phyloP scores from a whole-genome alignment of 2,113 vertebrate species.

The Sinocyclocheilus maitianheensis region DNA sequence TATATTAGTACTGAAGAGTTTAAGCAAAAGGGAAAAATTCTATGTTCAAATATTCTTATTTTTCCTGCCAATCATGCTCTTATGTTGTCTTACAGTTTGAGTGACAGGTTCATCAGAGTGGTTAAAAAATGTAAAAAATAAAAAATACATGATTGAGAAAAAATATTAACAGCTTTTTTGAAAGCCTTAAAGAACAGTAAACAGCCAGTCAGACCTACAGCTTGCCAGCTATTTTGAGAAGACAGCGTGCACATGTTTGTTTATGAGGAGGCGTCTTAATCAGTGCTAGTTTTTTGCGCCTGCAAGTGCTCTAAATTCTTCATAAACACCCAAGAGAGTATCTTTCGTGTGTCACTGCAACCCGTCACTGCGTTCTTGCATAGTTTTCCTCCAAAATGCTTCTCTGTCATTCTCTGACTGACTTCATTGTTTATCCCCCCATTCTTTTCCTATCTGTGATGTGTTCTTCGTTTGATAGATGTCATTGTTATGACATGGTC shows the following conservation, averaged over 20 bases:
- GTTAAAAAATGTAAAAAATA: not conserved
- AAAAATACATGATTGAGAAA: not conserved
- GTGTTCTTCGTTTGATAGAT: conserved; percentile 1
- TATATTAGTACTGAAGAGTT: not conserved
- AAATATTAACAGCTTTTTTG: too few relatives aligned
- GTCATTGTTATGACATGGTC: not conserved
- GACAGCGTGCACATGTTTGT: conserved; percentile 58
- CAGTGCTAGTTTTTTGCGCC: conserved; percentile 60
- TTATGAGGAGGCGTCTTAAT: conserved; percentile 67
- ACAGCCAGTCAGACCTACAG: not conserved
- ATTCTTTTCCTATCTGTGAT: not conserved
- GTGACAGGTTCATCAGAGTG: not conserved
- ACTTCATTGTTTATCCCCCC: not conserved
- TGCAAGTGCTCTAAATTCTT: conserved; percentile 66
- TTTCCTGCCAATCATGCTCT: too few relatives aligned
- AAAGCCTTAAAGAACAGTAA: not conserved
- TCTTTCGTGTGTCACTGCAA: conserved; percentile 40
- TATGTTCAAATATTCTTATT: too few relatives aligned
- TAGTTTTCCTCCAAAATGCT: conserved; percentile 20
- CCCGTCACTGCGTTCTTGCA: conserved; percentile 12
- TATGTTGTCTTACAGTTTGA: not conserved
- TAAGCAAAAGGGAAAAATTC: too few relatives aligned
- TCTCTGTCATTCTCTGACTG: not conserved
- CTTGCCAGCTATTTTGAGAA: conserved; percentile 35
- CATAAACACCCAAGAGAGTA: conserved; percentile 60